Base-by-base conservation (phyloP, 2,113 vertebrate species). In the Tupaia tana region DNA sequence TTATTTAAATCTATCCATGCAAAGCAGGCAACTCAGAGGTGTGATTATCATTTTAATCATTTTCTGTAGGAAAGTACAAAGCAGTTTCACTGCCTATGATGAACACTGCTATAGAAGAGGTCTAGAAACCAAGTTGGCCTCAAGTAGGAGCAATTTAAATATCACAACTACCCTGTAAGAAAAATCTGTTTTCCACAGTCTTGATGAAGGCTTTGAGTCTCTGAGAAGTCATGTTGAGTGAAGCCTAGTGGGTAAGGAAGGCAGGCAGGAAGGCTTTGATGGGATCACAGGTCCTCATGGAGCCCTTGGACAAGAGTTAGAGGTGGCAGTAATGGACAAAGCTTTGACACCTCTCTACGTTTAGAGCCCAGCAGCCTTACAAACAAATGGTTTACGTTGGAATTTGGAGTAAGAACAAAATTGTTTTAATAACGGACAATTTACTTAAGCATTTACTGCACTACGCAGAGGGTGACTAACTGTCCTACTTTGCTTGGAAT, bases 61-160 rank as follows among this genome's bases (percentile, higher is more conserved):
- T 86, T 81, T 86, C 4, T 16, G 22, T 34, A 67, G n/a, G 25
- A 70, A 85, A 64, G 0, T 14, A 13, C 13, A 86, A 56, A 83
- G 20, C 9, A 61, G 83, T 93, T 95, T 83, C 25, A 64, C 29
- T 34, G 15, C 78, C 71, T 81, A 6, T 24, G n/a, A 78, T 61
- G 9, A 1, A n/a, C 20, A 9, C 13, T 73, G 1, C 56, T 88
- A 19, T 78, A 84, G 4, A 83, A 63, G 31, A 89, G 16, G 10
- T 66, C 19, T 31, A 2, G 22, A 92, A 96, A 89, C 31, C 56
- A 86, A 73, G n/a, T 74, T 67, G 58, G 3, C n/a, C 13, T 86
- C 18, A 67, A 85, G 18, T 70, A 86, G 63, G 9, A 88, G 58
- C 93, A 94, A 86, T 83, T 85, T 86, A 89, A 82, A 69, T 52